Evolutionary conservation across 2,113 vertebrate species (phyloP).

Genomic region (Mus pahari): DNA sequence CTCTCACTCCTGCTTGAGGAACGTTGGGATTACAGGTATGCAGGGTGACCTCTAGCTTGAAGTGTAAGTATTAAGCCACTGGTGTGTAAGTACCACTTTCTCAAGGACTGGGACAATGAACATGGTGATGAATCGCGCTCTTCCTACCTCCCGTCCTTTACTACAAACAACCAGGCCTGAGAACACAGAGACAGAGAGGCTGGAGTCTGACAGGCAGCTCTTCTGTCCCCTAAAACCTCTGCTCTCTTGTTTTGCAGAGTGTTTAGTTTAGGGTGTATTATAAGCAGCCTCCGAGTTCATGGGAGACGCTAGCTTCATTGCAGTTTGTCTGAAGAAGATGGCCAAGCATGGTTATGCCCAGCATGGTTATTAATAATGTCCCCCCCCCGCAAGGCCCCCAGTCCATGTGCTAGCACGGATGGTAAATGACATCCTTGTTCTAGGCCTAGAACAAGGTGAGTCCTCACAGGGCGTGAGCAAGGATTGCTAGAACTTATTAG

Average conservation of each 20-base stretch:
- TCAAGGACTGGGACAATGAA: neutral
- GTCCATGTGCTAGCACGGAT: neutral
- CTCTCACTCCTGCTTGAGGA: neutral
- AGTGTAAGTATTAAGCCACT: neutral
- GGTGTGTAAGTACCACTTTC: neutral
- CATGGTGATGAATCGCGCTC: neutral
- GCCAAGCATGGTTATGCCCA: neutral
- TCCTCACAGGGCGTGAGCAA: neutral
- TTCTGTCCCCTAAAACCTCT: neutral
- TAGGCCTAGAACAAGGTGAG: neutral
- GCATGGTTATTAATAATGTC: neutral
- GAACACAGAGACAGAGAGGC: neutral
- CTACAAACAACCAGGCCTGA: neutral
- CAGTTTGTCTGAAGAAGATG: neutral
- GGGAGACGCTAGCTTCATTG: neutral
- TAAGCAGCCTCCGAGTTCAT: neutral
- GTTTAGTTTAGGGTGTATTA: neutral
- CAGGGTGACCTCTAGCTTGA: neutral
- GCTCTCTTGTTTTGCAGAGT: neutral
- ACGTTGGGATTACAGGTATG: neutral
- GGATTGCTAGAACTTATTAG: neutral
- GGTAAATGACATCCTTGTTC: neutral
- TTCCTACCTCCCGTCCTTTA: neutral
- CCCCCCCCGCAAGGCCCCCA: neutral
- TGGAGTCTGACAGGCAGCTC: neutral